Evolutionary conservation across 2,888 invertebrate species (phyloP), one percentile per base, ranked within the genome.

Genomic region (Tetragonula carbonaria): DNA sequence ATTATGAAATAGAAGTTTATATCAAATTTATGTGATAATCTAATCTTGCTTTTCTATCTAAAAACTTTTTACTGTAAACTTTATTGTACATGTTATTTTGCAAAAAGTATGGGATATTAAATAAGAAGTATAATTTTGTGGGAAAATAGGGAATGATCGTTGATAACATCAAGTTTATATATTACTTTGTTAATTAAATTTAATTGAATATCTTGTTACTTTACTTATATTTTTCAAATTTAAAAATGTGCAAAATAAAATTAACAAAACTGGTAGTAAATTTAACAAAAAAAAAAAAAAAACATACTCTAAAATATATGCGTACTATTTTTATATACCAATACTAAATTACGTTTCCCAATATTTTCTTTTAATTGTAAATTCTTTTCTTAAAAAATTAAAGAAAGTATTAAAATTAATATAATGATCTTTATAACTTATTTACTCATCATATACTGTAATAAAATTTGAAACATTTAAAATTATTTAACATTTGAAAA

Each of bases 301-400:
- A 63, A 71, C 62, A 74, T 66, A 84, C n/a, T 65, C 4, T 55
- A 55, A 82, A 74, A 67, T 73, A 71, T 72, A 67, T 70, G 65
- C 23, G 73, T 55, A 62, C 75, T 84, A 79, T 79, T 79, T 84
- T 79, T 85, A 73, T 74, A 84, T 79, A 75, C 45, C 57, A 51
- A 18, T 65, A 62, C 28, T 62, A 62, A 14, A 67, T 62, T 74
- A 57, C n/a, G 67, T 74, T 74, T 28, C 14, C 50, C 16, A 71
- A 67, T 59, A 81, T 67, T 53, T 63, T 63, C 8, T 33, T 71
- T 55, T 18, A 65, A 80, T 72, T 63, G 67, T 57, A 53, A 55
- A 72, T 23, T 72, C 66, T 50, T 62, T 70, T 21, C 45, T 45
- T 75, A 28, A 76, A 70, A 63, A 21, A 62, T 2, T 57, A 53